Base-by-base conservation (phyloP, 2,113 vertebrate genomes). In the Callaeas wilsoni region DNA sequence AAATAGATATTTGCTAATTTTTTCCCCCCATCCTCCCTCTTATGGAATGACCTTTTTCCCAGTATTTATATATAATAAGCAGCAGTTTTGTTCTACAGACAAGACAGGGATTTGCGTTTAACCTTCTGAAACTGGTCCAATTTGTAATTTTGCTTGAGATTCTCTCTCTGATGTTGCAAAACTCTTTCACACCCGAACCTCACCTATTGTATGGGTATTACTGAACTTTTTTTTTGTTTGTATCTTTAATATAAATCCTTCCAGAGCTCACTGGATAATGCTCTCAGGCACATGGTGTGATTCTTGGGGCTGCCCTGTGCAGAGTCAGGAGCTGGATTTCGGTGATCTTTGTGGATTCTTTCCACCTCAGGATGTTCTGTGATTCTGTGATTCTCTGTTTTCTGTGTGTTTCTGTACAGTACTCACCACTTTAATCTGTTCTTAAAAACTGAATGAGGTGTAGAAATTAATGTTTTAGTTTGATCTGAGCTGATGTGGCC, bases 181-280 rank as follows among this genome's bases (percentile, higher is more conserved):
- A 12, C 26, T 50, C 1, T 64, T 83, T 70, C 35, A 17, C 5
- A 10, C 39, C 16, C 67, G 15, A 74, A 44, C 10, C 13, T 80
- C 46, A 30, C 7, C 12, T 35, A 6, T 68, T 69, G 10, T 42
- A 63, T 30, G 33, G 13, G 6, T 62, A 35, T 16, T 76, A 10
- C 30, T 41, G 2, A 30, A 4, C 2, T 0, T 16, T 11, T 27
- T 11, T 18, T 67, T 49, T 16, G 2, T 29, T 80, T 26, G 1
- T 30, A 9, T 44, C 10, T 46, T 67, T 65, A 63, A 9, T 25
- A 29, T 20, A 59, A 81, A 78, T 42, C 46, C 20, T 56, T 80
- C 63, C 14, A 27, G 55, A 62, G 26, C 26, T 83, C 14, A 42
- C 21, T 68, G 20, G n/a, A 20, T 16, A 68, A 13, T 27, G 10